Percentiles rank a stretch among this genome's conserved stretches.
Evolutionary conservation across 2,888 invertebrate species (phyloP).

Genomic region (Mythimna vitellina): DNA sequence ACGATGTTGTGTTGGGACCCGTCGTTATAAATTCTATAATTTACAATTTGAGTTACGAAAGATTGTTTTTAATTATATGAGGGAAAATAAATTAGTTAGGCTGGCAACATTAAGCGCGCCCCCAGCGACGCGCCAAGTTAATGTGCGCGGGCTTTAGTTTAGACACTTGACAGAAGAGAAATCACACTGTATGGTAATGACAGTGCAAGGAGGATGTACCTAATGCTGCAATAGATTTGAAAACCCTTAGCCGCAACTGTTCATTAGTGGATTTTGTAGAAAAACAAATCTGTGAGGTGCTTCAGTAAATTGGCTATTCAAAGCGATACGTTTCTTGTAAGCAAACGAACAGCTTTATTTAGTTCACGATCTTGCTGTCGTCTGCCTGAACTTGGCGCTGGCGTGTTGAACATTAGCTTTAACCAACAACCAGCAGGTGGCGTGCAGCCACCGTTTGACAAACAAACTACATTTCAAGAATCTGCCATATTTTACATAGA

Average conservation of each 20-base stretch:
- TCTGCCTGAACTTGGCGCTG: background rate
- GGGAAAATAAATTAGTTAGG: too few species aligned
- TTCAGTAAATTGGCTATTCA: background rate
- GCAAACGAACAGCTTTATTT: background rate
- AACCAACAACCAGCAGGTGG: background rate
- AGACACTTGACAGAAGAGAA: background rate
- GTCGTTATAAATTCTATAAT: too few species aligned
- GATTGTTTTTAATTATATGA: too few species aligned
- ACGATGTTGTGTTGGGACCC: too few species aligned
- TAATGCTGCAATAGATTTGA: background rate
- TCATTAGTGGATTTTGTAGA: background rate
- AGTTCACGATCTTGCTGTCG: background rate
- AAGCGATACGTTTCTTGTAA: background rate
- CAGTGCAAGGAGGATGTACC: background rate
- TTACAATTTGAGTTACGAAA: too few species aligned
- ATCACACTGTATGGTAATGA: background rate
- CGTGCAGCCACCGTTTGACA: background rate
- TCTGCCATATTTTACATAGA: constrained; percentile 5
- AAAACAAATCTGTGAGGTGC: background rate
- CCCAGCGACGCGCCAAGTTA: too few species aligned
- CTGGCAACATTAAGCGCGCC: too few species aligned
- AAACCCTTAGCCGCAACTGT: background rate
- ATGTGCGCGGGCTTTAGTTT: too few species aligned
- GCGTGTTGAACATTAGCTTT: background rate
- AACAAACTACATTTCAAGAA: background rate